Conservation (phyloP, 2,113 vertebrate species). For the Upupa epops region DNA sequence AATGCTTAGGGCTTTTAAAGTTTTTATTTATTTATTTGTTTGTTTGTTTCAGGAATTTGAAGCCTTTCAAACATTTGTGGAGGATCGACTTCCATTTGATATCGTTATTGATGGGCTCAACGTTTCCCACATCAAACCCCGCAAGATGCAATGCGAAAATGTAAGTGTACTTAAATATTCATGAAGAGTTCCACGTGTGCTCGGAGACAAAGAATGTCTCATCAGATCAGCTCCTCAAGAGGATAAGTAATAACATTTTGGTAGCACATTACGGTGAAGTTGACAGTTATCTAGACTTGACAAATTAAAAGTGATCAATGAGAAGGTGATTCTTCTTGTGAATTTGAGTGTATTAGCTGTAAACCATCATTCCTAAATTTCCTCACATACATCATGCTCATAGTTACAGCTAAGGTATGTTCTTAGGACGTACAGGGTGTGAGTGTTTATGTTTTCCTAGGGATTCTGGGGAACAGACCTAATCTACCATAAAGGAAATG, state of each 20-base stretch:
- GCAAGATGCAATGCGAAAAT: slow-evolving; percentile 75
- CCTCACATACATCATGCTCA: not conserved
- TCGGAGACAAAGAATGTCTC: slow-evolving; percentile 6
- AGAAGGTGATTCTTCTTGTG: not conserved
- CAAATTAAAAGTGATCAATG: not conserved
- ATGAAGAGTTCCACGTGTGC: slow-evolving; percentile 20
- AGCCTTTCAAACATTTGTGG: slow-evolving; percentile 86
- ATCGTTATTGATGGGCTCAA: slow-evolving; percentile 94
- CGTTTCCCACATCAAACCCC: slow-evolving; percentile 77
- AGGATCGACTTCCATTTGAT: slow-evolving; percentile 82
- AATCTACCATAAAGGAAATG: not conserved
- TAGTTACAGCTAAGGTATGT: not conserved
- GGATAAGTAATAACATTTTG: not conserved
- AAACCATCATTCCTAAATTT: not conserved
- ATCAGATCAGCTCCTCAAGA: slow-evolving; percentile 42
- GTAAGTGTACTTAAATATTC: slow-evolving; percentile 79
- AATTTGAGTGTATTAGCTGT: not conserved
- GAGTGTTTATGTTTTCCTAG: not conserved
- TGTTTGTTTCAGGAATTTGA: slow-evolving; percentile 84
- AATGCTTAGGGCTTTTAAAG: not conserved
- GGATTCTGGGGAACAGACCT: not conserved
- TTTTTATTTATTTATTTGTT: not conserved
- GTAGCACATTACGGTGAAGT: not conserved
- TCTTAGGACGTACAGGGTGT: not conserved
- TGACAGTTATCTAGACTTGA: not conserved